These are phyloP conservation scores for Aldabrachelys gigantea DNA, from an alignment of 2,113 vertebrate genomes.

Conservation along the genomic window DNA sequence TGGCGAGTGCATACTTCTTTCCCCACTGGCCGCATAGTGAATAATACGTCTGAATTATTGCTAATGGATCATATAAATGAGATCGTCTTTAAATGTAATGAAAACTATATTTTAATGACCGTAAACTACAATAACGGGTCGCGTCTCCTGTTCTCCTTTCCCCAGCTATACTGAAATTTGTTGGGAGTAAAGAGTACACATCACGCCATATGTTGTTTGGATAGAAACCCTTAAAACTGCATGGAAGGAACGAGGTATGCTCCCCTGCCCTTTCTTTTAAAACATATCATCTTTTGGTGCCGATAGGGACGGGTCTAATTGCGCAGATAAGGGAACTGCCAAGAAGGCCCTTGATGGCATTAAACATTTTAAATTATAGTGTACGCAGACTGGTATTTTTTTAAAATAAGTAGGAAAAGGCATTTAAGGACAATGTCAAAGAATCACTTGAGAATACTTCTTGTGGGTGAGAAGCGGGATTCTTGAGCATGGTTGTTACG, in stretches of 20 bases:
- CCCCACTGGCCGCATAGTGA: not conserved
- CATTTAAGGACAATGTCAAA: not conserved
- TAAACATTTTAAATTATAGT: not conserved
- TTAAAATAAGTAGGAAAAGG: not conserved
- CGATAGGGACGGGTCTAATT: not conserved
- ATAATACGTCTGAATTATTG: not conserved
- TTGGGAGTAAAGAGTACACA: not conserved
- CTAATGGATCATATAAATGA: not conserved
- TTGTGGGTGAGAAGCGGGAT: not conserved
- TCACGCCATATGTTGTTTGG: not conserved
- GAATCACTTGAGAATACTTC: not conserved
- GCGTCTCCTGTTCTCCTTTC: not conserved
- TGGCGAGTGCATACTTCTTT: not conserved
- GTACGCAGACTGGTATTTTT: no score
- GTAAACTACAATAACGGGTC: not conserved
- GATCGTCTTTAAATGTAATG: not conserved
- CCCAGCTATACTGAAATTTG: not conserved
- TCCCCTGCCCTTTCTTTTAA: not conserved
- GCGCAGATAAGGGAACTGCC: not conserved
- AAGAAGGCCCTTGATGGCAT: not conserved
- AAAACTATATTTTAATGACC: not conserved
- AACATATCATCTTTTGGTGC: not conserved
- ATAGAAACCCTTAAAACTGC: not conserved
- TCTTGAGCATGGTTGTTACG: not conserved
- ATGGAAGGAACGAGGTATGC: not conserved